These are phyloP conservation scores for Potamilus streckersoni DNA, from an alignment of 1,140 invertebrate species.

Conservation along the genomic window DNA sequence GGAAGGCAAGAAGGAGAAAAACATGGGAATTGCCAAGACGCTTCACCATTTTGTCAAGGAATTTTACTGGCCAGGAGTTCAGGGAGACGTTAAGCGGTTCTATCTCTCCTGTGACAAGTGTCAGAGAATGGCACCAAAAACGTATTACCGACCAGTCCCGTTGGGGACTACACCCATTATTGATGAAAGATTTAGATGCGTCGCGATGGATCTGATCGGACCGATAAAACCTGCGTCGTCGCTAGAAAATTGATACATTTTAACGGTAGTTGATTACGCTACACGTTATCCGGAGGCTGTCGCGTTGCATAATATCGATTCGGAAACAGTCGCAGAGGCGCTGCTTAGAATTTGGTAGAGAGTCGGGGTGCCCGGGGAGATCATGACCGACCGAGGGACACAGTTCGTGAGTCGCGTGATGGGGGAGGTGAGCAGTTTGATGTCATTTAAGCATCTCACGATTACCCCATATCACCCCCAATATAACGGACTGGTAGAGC, in stretches of 20 bases:
- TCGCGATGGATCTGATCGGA: constrained; percentile 32
- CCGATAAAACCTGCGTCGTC: constrained; percentile 13
- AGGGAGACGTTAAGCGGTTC: background rate
- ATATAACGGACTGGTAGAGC: no score
- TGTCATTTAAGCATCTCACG: no score
- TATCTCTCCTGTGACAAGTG: constrained; percentile 32
- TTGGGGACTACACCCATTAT: constrained; percentile 27
- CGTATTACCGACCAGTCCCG: constrained; percentile 6
- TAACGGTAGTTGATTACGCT: constrained; percentile 36
- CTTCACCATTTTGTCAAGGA: background rate
- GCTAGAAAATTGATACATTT: constrained; percentile 21
- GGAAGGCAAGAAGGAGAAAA: no score
- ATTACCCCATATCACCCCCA: no score
- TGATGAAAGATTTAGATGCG: constrained; percentile 17
- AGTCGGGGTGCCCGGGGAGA: no score
- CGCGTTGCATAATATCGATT: constrained; percentile 1
- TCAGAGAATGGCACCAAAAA: constrained; percentile 27
- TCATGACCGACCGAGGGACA: no score
- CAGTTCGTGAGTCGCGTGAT: no score
- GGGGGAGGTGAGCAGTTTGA: no score
- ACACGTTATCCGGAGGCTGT: no score
- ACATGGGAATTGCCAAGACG: no score
- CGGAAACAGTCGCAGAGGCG: no score
- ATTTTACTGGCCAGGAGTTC: constrained; percentile 34
- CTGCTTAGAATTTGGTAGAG: no score